A percentile compares a stretch with the other conserved stretches of the same genome.
phyloP scores from a whole-genome alignment of 2,113 vertebrate species.

The Pelusios castaneus region DNA sequence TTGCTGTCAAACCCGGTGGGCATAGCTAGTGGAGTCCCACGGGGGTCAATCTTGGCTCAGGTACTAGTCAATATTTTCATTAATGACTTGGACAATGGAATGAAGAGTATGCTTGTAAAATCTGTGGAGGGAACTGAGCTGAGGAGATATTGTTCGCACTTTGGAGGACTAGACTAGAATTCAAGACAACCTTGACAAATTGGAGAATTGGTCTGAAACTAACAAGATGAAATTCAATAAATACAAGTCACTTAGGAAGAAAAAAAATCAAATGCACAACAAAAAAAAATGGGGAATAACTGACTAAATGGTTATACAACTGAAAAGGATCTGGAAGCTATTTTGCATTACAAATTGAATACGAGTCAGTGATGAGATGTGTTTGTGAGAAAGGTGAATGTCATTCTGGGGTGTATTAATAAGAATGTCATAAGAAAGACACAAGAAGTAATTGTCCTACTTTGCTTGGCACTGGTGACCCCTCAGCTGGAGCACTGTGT shows the following conservation, averaged over 20 bases:
- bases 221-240: background rate
- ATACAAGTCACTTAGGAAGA: background rate
- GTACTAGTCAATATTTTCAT: background rate
- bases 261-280: background rate
- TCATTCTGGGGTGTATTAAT: background rate
- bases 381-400: background rate
- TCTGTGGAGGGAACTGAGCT: background rate
- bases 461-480: background rate
- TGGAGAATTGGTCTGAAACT: background rate
- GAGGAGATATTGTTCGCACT: background rate
- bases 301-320: background rate
- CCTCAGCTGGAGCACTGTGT: background rate
- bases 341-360: background rate
- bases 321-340: background rate
- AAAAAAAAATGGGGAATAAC: background rate
- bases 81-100: background rate
- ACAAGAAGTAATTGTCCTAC: background rate
- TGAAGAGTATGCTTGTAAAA: background rate
- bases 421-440: background rate
- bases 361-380: background rate
- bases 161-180: background rate
- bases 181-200: background rate
- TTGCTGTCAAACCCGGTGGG: background rate
- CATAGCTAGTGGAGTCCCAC: background rate
- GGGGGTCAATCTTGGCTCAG: background rate